Evolutionary conservation across 2,113 vertebrate species (phyloP), one percentile per base, ranked within the genome.

Genomic region (Mustela nigripes): DNA sequence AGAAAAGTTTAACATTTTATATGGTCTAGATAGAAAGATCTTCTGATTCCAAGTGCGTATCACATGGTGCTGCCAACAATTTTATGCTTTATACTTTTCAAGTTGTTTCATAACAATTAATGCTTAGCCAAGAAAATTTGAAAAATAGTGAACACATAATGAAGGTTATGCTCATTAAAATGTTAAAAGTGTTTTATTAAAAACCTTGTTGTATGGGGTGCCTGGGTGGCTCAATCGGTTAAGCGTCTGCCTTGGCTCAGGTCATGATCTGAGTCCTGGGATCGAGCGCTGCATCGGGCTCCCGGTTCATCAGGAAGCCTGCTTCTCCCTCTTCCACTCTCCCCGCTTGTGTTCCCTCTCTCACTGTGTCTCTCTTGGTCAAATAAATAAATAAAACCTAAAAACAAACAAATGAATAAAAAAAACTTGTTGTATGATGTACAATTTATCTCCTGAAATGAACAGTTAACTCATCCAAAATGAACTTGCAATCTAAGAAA

Each of bases 1-100:
- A 86, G n/a, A 69, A 86, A 81, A 95, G 22, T 85, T 67, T 42
- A n/a, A 81, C 58, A 87, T 78, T 95, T 90, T 95, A 14, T 60
- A 86, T 8, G 2, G 15, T 93, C 36, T 82, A 76, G 33, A 39
- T 6, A 90, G 1, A 85, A 28, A 56, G 2, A 78, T 53, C 58
- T 63, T 83, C 50, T 96, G 67, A 95, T 31, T 95, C 24, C 45
- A 92, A n/a, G 45, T 67, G 63, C 11, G 48, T 91, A 67, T 62
- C 24, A 82, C 42, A 93, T 19, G 11, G 42, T 31, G 14, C 8
- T 91, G 42, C 39, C 90, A 96, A 83, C 33, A 82, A 78, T n/a
- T 48, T 91, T 88, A 56, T 18, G 31, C 48, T 90, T 95, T 78
- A 21, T 74, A 74, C 8, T 86, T 82, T 94, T 88, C 89, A 96